Base-by-base conservation (phyloP, 2,888 invertebrate genomes). In the Mayetiola destructor region DNA sequence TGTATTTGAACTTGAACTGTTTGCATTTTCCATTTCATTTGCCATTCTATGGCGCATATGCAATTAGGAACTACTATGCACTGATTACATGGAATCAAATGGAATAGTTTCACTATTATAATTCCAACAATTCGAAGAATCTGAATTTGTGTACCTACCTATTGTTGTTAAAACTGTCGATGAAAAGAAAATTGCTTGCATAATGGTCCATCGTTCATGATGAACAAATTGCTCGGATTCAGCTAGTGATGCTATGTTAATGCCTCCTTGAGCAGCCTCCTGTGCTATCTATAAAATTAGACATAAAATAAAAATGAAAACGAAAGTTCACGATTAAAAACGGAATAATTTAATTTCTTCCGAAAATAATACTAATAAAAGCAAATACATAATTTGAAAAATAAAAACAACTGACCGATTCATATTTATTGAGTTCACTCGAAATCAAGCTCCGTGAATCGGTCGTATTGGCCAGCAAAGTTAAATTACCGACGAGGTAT, bases 101-200 rank as follows among this genome's bases (percentile, higher is more conserved):
- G n/a, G n/a, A n/a, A n/a, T n/a, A n/a, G n/a, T n/a, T n/a, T n/a
- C n/a, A n/a, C n/a, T n/a, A n/a, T n/a, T n/a, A n/a, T n/a, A n/a
- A n/a, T n/a, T n/a, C n/a, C n/a, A n/a, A n/a, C n/a, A n/a, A n/a
- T n/a, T n/a, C n/a, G n/a, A n/a, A n/a, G n/a, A n/a, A n/a, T n/a
- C n/a, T n/a, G n/a, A n/a, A n/a, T n/a, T n/a, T n/a, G n/a, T n/a
- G n/a, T n/a, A n/a, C n/a, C n/a, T 76, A 88, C 90, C 91, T 72
- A 92, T 91, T 57, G 91, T 92, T 58, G 91, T 91, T 67, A 91
- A 80, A 64, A 92, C 88, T 56, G 91, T 91, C 29, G 90, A 89
- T 14, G 90, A 87, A 69, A 91, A 91, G 73, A 91, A 91, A 40
- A 90, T 84, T 4, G 89, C 85, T 70, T 88, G 88, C 53, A 88